Base-by-base conservation (phyloP, 2,888 invertebrate genomes). In the Xylota sylvarum region DNA sequence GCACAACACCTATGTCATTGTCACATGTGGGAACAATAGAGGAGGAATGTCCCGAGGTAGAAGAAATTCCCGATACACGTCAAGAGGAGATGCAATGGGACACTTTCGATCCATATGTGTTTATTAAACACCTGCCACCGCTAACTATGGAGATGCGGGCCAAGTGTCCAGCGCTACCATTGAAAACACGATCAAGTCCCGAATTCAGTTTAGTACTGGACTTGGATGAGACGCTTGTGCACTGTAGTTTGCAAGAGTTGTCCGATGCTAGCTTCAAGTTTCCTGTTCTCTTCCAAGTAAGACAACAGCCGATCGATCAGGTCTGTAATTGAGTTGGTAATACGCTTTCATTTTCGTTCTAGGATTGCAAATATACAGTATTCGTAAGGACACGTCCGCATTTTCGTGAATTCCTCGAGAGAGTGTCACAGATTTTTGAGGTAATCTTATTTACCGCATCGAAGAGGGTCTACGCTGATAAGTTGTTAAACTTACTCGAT, bases 361-460 rank as follows among this genome's bases (percentile, higher is more conserved):
- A 98, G 93, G 97, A 98, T 90, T 96, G 97, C 89, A 95, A 97
- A 69, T 98, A 98, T 91, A 96, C 96, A 27, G 96, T 94, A 46
- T 94, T 96, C 92, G 98, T 98, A 1, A 94, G 98, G 89, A 98
- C 98, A 0, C 94, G 98, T 62, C 98, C 98, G 0, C 97, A 95
- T 92, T 97, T 98, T 93, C 95, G 96, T 7, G 98, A 98, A 93
- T 99, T 99, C 93, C 94, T 99, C 89, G 97, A 98, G 89, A 95
- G 96, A 81, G 96, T 98, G 46, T 97, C 98, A 0, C 95, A 96
- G 6, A 92, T 96, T 82, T 98, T 97, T 93, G 98, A 98, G 93
- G 98, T 98, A 27, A 98, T 98, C 70, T 93, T 98, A 74, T 99
- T 99, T 94, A 99, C 98, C 0, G 98, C 98, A 50, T 97, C 97